Evolutionary conservation across 1,140 invertebrate genomes (phyloP), one percentile per base, ranked within the genome.

Genomic region (Potamilus streckersoni): DNA sequence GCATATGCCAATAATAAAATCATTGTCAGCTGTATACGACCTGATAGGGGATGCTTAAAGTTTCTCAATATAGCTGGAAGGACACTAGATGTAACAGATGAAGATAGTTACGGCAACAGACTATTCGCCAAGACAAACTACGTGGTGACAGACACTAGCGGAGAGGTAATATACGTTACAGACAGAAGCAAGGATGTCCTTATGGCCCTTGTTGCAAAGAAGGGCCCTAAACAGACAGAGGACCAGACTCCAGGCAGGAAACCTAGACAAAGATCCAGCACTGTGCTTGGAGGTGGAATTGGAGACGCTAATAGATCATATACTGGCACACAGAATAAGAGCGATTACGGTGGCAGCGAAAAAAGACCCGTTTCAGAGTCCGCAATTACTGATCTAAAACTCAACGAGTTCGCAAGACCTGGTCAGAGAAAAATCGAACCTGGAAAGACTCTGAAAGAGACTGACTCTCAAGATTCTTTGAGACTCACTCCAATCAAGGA

Each of bases 91-190:
- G 73, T 63, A 12, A 72, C 73, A 31, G 75, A 77, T 58, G 75
- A 77, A 27, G 75, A 77, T 38, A 27, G 64, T n/a, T 68, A 27
- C 17, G 75, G 75, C 58, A 67, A 71, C 57, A 63, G 75, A 27
- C 70, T 77, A 31, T 77, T 77, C 66, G 69, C 73, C 57, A 77
- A 77, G 49, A 77, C 75, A 38, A 77, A 77, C 60, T 77, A 77
- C 70, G 70, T 77, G 20, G 73, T 71, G 16, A 67, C 75, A 17
- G 73, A 72, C 66, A 55, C 56, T 15, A 59, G 60, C 38, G 75
- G 75, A 8, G 61, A 73, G 20, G 75, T 72, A 62, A 23, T 77
- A 19, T 72, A 72, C 59, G 71, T 77, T 15, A 77, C 75, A 6
- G 75, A 77, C 49, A 72, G 75, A 38, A 77, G 70, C 27, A 77